These are phyloP conservation scores for Hirtodrosophila alboralis DNA, from an alignment of 2,888 invertebrate species.

Conservation along the genomic window DNA sequence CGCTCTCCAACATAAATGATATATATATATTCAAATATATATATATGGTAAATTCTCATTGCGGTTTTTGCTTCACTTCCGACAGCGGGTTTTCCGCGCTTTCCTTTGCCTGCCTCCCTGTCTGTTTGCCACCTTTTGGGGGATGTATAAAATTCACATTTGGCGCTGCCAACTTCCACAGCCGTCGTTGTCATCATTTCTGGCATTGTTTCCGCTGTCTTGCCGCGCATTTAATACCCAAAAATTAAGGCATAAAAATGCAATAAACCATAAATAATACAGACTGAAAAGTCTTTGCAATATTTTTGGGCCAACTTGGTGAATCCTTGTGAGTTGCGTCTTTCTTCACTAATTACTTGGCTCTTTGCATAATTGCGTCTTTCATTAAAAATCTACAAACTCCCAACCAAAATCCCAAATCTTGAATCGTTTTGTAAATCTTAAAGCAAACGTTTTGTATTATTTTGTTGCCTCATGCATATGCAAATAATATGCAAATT, in stretches of 20 bases:
- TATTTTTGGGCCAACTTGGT: conserved; percentile 24
- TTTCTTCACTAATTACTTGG: conserved; percentile 71
- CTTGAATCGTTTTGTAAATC: conserved; percentile 54
- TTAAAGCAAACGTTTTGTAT: conserved; percentile 59
- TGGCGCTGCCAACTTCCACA: conserved; percentile 56
- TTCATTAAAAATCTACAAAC: conserved; percentile 62
- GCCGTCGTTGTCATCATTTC: conserved; percentile 24
- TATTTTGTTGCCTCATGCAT: conserved; percentile 60
- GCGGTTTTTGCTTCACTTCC: conserved; percentile 38
- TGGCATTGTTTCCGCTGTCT: conserved; percentile 60
- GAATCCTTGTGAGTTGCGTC: conserved; percentile 23
- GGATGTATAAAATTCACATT: conserved; percentile 75
- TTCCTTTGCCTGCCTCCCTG: conserved; percentile 1
- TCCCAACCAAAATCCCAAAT: conserved; percentile 5
- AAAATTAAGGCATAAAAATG: conserved; percentile 74
- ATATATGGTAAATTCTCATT: no score
- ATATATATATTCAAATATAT: conserved; percentile 40
- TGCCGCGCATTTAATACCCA: conserved; percentile 42
- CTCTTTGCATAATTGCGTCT: conserved; percentile 75
- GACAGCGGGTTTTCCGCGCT: conserved; percentile 32
- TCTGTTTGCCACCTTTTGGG: conserved; percentile 68
- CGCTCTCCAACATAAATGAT: conserved; percentile 48
- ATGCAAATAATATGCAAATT: conserved; percentile 76
- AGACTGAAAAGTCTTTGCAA: conserved; percentile 17
- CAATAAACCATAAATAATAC: conserved; percentile 67